phyloP scores from a whole-genome alignment of 1,140 invertebrate species.

The Drosophila mauritiana region DNA sequence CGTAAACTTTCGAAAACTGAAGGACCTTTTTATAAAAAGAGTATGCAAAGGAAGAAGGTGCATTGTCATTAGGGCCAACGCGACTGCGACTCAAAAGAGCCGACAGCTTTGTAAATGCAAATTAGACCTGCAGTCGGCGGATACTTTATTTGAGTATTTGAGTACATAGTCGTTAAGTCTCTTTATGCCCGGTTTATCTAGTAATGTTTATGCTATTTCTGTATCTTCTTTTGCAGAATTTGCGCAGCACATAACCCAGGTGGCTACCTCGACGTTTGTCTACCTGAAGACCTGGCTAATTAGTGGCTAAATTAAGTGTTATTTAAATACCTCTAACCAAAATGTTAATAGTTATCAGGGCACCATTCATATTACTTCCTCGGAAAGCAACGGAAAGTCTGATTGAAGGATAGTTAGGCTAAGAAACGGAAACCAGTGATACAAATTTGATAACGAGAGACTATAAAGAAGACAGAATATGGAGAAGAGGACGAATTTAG shows the following conservation, averaged over 20 bases:
- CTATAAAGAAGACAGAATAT: conserved; percentile 6
- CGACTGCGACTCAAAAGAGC: conserved; percentile 26
- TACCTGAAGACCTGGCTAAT: conserved; percentile 72
- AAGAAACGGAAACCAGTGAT: conserved; percentile 32
- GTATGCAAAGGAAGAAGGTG: conserved; percentile 34
- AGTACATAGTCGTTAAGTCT: conserved; percentile 55
- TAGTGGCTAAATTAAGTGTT: conserved; percentile 47
- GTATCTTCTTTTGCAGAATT: conserved; percentile 72
- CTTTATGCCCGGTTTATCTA: conserved; percentile 54
- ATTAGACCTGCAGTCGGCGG: conserved; percentile 61
- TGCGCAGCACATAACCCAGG: conserved; percentile 56
- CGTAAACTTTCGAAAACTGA: too few species aligned
- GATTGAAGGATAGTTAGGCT: conserved; percentile 36
- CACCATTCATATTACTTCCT: conserved; percentile 40
- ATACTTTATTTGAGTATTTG: conserved; percentile 59
- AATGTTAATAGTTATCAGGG: conserved; percentile 10
- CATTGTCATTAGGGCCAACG: conserved; percentile 25
- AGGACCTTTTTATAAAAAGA: neutral
- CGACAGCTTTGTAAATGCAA: conserved; percentile 59
- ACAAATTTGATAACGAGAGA: conserved; percentile 9
- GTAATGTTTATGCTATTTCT: conserved; percentile 68
- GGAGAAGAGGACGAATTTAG: conserved; percentile 56
- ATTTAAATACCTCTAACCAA: conserved; percentile 1
- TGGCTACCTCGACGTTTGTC: conserved; percentile 63
- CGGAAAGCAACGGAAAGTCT: conserved; percentile 69